Base-by-base conservation (phyloP, 2,113 vertebrate genomes). In the Barbus barbus region DNA sequence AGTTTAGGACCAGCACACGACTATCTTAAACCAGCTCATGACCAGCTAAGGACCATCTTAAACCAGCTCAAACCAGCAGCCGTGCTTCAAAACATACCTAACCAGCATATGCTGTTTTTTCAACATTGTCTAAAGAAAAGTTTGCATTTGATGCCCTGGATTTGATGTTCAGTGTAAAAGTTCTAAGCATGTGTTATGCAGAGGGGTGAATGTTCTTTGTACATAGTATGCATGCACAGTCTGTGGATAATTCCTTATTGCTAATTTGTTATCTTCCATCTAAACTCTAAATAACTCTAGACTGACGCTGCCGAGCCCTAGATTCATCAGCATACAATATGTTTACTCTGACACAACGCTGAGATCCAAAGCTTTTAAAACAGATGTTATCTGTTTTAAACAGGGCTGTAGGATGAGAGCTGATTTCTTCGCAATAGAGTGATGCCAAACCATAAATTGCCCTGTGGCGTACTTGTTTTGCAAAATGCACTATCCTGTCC, bases 321-420 rank as follows among this genome's bases (percentile, higher is more conserved):
- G 79, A 82, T 71, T 82, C 79, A 38, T 82, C 63, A 82, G 12
- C 79, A 38, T 26, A 56, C 79, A 82, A 82, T 82, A 82, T 82
- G 79, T 82, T 71, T 82, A 69, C 65, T 71, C 65, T 51, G 28
- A 24, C 48, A 78, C 7, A 5, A 53, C 9, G 46, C 44, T 53
- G 31, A 69, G 65, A 71, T 71, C 28, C 65, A 24, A 67, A 46
- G 60, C 78, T 80, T 1, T 46, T 80, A 46, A 81, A 71, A 69
- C 79, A 71, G 65, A 82, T 82, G 65, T 46, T 56, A 71, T 82
- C 65, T 71, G 13, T 38, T 22, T 36, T 38, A n/a, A n/a, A 56
- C 31, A 69, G 44, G 26, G 28, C 26, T 51, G 63, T 69, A 53
- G 26, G 26, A 69, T 53, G 79, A 56, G 63, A 69, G 28, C 46